phyloP scores from a whole-genome alignment of 2,888 invertebrate species.

The Drosophila aldrichi region DNA sequence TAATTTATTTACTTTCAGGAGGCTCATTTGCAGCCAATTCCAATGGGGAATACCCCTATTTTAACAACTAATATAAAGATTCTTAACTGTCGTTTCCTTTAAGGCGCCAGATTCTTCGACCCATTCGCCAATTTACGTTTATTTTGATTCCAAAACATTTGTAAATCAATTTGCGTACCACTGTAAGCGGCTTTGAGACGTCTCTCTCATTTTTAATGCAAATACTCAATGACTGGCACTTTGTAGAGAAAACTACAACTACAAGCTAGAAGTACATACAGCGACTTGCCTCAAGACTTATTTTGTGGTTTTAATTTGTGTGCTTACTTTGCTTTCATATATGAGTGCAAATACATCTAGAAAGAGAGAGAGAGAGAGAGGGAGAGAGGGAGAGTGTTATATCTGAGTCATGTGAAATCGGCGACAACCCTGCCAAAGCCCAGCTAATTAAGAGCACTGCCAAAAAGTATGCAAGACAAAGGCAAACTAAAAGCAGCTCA shows the following conservation, averaged over 20 bases:
- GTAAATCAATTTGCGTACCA: slow-evolving; percentile 43
- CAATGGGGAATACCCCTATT: background rate
- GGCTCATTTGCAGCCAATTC: too few relatives aligned
- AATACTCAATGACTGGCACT: slow-evolving; percentile 66
- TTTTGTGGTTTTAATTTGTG: slow-evolving; percentile 72
- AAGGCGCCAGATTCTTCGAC: background rate
- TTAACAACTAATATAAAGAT: background rate
- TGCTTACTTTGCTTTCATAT: slow-evolving; percentile 29
- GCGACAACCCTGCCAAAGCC: slow-evolving; percentile 4
- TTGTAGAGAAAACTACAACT: slow-evolving; percentile 62
- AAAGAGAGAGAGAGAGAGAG: background rate
- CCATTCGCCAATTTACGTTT: background rate
- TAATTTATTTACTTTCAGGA: too few relatives aligned
- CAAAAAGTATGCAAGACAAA: slow-evolving; percentile 69
- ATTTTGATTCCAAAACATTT: slow-evolving; percentile 11
- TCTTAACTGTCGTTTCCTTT: background rate
- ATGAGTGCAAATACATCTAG: slow-evolving; percentile 3
- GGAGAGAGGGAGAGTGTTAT: background rate
- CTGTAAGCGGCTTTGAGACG: slow-evolving; percentile 72
- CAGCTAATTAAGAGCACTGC: slow-evolving; percentile 65
- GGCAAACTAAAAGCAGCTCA: slow-evolving; percentile 54
- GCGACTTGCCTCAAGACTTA: slow-evolving; percentile 64
- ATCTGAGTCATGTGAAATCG: slow-evolving; percentile 9
- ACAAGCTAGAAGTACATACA: slow-evolving; percentile 34
- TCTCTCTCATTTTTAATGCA: slow-evolving; percentile 75